A percentile compares a stretch with the other conserved stretches of the same genome.
phyloP scores from a whole-genome alignment of 2,113 vertebrate species.

The Salvelinus sp. region DNA sequence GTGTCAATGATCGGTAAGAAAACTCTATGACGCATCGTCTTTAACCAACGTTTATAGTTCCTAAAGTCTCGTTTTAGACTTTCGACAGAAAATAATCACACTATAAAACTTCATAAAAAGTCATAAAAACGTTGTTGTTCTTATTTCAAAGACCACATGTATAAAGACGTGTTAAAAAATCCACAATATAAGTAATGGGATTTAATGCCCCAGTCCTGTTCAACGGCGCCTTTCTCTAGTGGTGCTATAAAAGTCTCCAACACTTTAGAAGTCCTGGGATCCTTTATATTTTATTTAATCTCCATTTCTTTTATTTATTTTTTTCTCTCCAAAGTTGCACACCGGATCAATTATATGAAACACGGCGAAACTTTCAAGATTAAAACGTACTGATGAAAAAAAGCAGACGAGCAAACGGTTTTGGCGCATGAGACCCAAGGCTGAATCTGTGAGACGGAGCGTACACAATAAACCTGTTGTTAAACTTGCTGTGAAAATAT shows the following conservation, averaged over 20 bases:
- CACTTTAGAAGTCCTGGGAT: slow-evolving; percentile 67
- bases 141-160: slow-evolving; percentile 63
- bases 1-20: background rate
- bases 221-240: slow-evolving; percentile 71
- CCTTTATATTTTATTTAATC: slow-evolving; percentile 64
- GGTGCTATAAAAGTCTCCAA: slow-evolving; percentile 66
- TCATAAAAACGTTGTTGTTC: slow-evolving; percentile 34
- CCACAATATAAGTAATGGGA: slow-evolving; percentile 77
- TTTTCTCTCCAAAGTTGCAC: slow-evolving; percentile 62
- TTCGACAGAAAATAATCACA: slow-evolving; percentile 17
- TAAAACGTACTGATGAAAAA: slow-evolving; percentile 67
- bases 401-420: slow-evolving; percentile 66
- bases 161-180: slow-evolving; percentile 67
- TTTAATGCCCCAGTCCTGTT: slow-evolving; percentile 73
- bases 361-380: slow-evolving; percentile 69
- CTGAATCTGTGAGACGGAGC: slow-evolving; percentile 75
- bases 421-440: slow-evolving; percentile 75
- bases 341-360: slow-evolving; percentile 71
- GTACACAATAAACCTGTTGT: slow-evolving; percentile 86
- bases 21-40: background rate
- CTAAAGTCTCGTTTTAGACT: background rate
- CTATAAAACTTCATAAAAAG: slow-evolving; percentile 45
- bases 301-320: slow-evolving; percentile 49
- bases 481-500: slow-evolving; percentile 99
- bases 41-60: background rate